phyloP scores from a whole-genome alignment of 2,113 vertebrate species.

The Ictalurus punctatus region DNA sequence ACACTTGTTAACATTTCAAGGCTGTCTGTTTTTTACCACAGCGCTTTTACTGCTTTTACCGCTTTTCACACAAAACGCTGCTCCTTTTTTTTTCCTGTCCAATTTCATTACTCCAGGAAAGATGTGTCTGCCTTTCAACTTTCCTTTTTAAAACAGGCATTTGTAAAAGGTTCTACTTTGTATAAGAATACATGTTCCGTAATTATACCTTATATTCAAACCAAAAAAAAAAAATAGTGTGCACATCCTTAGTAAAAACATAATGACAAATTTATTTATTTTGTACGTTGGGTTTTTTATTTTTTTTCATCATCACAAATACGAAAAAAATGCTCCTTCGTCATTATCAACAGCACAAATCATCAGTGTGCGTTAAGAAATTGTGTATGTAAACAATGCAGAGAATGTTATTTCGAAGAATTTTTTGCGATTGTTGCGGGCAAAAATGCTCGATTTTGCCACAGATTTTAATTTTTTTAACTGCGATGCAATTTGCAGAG shows the following conservation, averaged over 20 bases:
- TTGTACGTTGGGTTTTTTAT: not conserved
- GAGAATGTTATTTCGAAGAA: not conserved
- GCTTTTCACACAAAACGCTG: not conserved
- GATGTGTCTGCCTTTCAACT: not conserved
- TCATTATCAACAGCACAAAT: not conserved
- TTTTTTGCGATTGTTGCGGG: too few species aligned
- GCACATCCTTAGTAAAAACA: not conserved
- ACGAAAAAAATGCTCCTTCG: not conserved
- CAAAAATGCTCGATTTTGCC: too few species aligned
- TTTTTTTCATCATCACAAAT: not conserved
- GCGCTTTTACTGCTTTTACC: too few species aligned
- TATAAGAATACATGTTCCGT: not conserved
- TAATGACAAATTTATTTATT: not conserved
- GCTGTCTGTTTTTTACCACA: not conserved
- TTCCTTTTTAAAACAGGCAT: not conserved
- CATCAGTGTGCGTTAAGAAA: not conserved
- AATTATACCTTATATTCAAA: not conserved
- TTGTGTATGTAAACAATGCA: not conserved
- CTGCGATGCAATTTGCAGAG: too few species aligned
- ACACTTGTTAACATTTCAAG: conserved; percentile 19
- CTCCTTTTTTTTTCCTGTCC: not conserved
- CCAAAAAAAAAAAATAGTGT: not conserved
- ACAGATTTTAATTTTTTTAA: too few species aligned
- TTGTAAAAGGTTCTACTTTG: not conserved
- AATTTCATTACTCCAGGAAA: not conserved